Base-by-base conservation (phyloP, 2,113 vertebrate species). In the Halichoeres trimaculatus region DNA sequence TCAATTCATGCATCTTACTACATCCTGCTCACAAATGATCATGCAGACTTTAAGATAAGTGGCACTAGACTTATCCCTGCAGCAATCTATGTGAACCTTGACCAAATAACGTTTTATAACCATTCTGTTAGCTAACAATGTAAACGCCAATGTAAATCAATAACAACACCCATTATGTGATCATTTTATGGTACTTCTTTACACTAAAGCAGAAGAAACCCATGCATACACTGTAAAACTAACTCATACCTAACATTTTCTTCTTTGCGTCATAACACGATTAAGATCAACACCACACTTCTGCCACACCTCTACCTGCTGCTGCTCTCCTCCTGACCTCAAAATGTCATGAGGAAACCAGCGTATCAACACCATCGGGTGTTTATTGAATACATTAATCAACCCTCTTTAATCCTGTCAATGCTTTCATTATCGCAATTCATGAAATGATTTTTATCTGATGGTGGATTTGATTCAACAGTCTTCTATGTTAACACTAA, bases 291-390 rank as follows among this genome's bases (percentile, higher is more conserved):
- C 5, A 16, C 12, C 12, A 13, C 13, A 43, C 12, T 12, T 43
- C 11, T 43, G 14, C 14, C 41, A 45, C 16, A 45, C 16, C 22
- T 55, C 11, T 24, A 40, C 30, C 48, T 17, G 8, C 17, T 43
- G 10, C 6, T n/a, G 11, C 45, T 3, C 55, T 53, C 16, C 2
- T 16, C 5, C 2, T 63, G n/a, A 63, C 56, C 57, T 41, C 20
- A 2, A 55, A 50, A 19, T 40, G n/a, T 7, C 47, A 38, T 62
- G 19, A 16, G 17, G 22, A 54, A 73, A 64, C 64, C 64, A 50
- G 58, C 22, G 60, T 17, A 34, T 10, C 13, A 30, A 2, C 43
- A 6, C 5, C 6, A 16, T 1, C 14, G 1, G 16, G 1, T 17
- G 14, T 45, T 45, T 45, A 45, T 19, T 45, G 7, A 17, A 16